Base-by-base conservation (phyloP, 2,888 invertebrate species). In the Anodontia alba region DNA sequence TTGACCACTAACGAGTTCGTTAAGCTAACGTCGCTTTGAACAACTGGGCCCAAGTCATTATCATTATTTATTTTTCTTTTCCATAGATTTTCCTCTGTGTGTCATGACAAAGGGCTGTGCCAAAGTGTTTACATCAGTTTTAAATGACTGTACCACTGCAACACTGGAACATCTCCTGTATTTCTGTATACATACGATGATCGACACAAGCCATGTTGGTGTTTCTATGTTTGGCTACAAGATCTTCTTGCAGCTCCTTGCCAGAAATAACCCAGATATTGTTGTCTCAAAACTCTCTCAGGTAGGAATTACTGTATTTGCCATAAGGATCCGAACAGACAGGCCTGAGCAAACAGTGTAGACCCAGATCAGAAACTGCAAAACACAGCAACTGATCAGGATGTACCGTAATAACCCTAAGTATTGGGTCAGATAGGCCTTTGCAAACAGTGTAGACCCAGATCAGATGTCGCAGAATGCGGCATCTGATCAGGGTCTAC, bases 231-330 rank as follows among this genome's bases (percentile, higher is more conserved):
- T 92, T 87, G 95, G 94, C 2, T 94, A 92, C 86, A 90, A 93
- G 81, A 90, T 94, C 26, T 92, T 94, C 75, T 89, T 94, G 23
- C 95, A 94, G 84, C 79, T 93, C 26, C 77, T 95, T 38, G 92
- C 92, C 15, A 81, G 90, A 42, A 86, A 90, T 43, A 91, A 91
- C 73, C 93, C 94, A 23, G 89, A 91, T 33, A 85, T 94, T 69
- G 89, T 90, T 23, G 67, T 91, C n/a, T 77, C 88, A 26, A 92
- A 92, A 77, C 73, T 93, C n/a, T 73, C 81, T 20, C 93, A 92
- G 91, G 94, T 93, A 80, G 67, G 38, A 12, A n/a, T 67, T 54
- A 20, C 20, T 46, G 20, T 15, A 20, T 15, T 46, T 20, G 49
- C n/a, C n/a, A n/a, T n/a, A n/a, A n/a, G n/a, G n/a, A n/a, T n/a